Evolutionary conservation across 2,113 vertebrate genomes (phyloP).

Genomic region (Elachura formosa): DNA sequence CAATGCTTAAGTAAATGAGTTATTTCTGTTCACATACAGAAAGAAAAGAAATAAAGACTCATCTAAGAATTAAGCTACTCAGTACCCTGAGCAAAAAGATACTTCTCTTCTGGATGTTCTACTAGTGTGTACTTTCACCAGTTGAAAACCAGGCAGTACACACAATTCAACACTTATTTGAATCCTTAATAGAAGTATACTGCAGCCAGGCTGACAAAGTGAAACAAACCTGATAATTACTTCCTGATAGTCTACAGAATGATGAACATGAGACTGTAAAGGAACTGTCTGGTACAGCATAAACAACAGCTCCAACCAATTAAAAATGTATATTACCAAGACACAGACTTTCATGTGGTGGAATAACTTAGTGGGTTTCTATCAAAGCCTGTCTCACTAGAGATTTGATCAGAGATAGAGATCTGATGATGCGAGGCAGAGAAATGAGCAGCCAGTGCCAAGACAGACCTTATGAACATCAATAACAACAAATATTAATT

Average conservation of each 20-base stretch:
- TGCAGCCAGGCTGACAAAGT: not conserved
- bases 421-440: not conserved
- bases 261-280: not conserved
- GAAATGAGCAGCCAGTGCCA: not conserved
- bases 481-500: conserved; percentile 22
- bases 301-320: conserved; percentile 13
- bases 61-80: not conserved
- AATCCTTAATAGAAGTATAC: not conserved
- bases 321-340: not conserved
- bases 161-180: not conserved
- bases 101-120: not conserved
- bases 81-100: not conserved
- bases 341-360: not conserved
- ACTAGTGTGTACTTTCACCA: not conserved
- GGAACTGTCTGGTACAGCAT: not conserved
- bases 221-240: not conserved
- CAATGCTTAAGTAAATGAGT: not conserved
- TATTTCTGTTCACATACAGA: not conserved
- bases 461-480: not conserved
- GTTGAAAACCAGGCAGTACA: not conserved
- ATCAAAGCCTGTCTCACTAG: conserved; percentile 9
- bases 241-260: not conserved
- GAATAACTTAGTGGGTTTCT: not conserved
- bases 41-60: not conserved
- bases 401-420: not conserved